Base-by-base conservation (phyloP, 2,888 invertebrate genomes). In the Parnassius apollo region DNA sequence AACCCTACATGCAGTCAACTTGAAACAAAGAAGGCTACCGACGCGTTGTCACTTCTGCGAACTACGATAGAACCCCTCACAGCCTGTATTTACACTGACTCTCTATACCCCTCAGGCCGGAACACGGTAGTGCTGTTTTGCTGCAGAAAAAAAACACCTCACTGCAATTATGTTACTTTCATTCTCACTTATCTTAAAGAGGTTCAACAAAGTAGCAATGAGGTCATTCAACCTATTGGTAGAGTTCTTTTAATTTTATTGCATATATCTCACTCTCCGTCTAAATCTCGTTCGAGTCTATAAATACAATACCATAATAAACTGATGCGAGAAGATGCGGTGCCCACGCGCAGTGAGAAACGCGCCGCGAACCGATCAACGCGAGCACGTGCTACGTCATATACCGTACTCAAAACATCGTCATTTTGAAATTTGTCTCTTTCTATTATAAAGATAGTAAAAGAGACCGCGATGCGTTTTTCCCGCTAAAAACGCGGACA, bases 241-340 rank as follows among this genome's bases (percentile, higher is more conserved):
- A 68, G 54, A 58, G 68, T 60, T 68, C 59, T 63, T 57, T 65
- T 65, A 65, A 59, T 65, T 67, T 65, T 66, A 59, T 65, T 67
- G 66, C 59, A 61, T 62, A 66, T 67, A 69, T 67, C 65, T 65
- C 59, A 63, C 61, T 67, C 57, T 62, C 68, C 67, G 68, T 67
- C 61, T 67, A 68, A 71, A 73, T 71, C 69, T 73, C 71, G 72
- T 75, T 73, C 69, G 68, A 71, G 71, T 85, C 85, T 86, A 87
- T 82, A 84, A 86, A 86, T 88, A 87, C 77, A 71, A 76, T 79
- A 70, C 77, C 81, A 82, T 83, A 83, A 81, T 70, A 69, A 70
- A 75, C 71, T 68, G 64, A 65, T 65, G 64, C 68, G 73, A 68
- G 66, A 68, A 70, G 69, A 67, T 53, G 62, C 67, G 53, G 62